Evolutionary conservation across 1,140 invertebrate genomes (phyloP).

Genomic region (Paraescarpia echinospica): DNA sequence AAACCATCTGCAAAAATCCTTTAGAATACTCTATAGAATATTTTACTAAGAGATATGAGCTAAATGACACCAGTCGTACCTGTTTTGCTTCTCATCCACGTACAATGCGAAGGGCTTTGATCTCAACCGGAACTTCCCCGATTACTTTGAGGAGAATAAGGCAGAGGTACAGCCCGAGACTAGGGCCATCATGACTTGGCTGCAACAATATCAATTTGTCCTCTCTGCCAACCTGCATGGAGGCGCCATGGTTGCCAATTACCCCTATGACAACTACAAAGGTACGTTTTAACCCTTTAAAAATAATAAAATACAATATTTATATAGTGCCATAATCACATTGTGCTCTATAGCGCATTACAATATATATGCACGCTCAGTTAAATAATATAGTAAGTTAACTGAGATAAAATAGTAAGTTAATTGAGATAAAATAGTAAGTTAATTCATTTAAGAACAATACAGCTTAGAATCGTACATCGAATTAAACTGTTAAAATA

Average conservation of each 20-base stretch:
- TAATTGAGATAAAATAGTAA: no score
- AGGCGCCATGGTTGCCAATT: conserved; percentile 86
- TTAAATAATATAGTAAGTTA: no score
- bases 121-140: conserved; percentile 96
- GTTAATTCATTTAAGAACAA: no score
- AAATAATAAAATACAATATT: no score
- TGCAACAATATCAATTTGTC: conserved; percentile 82
- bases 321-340: no score
- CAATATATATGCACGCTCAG: no score
- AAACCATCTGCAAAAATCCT: no score
- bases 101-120: conserved; percentile 65
- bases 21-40: no score
- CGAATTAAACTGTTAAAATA: no score
- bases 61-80: background rate
- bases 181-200: conserved; percentile 88
- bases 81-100: conserved; percentile 1
- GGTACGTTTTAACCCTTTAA: conserved; percentile 49
- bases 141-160: conserved; percentile 59
- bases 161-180: conserved; percentile 72
- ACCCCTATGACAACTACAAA: conserved; percentile 81
- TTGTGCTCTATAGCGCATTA: no score
- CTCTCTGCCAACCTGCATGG: conserved; percentile 96
- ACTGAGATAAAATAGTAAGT: no score
- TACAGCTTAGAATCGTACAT: no score
- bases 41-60: background rate